A percentile compares a stretch with the other conserved stretches of the same genome.
Conservation (phyloP, 2,113 vertebrate species). For the Xenotilapia flavipinnis region DNA sequence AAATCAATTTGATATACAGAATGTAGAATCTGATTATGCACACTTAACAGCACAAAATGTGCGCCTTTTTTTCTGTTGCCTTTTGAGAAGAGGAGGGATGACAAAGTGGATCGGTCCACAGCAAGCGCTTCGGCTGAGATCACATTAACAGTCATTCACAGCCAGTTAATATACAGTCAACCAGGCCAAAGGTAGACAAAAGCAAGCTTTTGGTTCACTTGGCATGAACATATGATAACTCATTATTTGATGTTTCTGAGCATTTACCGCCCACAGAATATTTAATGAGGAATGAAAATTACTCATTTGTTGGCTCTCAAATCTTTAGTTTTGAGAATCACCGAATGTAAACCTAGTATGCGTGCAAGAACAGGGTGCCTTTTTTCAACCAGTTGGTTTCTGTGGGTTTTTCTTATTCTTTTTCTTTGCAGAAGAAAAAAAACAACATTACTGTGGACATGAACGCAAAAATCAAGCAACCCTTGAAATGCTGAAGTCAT, state of each 20-base stretch:
- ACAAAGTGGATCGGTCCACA: neutral
- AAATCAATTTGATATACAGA: slow-evolving; percentile 12
- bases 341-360: neutral
- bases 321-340: neutral
- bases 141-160: neutral
- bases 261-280: neutral
- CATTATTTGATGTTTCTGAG: neutral
- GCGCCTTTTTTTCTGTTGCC: neutral
- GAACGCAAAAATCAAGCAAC: neutral
- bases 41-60: neutral
- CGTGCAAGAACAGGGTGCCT: neutral
- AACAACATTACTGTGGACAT: neutral
- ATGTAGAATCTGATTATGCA: neutral
- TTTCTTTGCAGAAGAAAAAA: neutral
- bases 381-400: neutral
- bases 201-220: neutral
- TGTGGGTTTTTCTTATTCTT: neutral
- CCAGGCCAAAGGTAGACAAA: neutral
- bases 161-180: neutral
- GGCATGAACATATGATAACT: neutral
- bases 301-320: neutral
- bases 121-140: neutral
- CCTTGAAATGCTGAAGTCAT: neutral
- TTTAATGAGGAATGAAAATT: neutral
- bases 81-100: neutral